Evolutionary conservation across 1,140 invertebrate species (phyloP).

Genomic region (Bombus soroeensis): DNA sequence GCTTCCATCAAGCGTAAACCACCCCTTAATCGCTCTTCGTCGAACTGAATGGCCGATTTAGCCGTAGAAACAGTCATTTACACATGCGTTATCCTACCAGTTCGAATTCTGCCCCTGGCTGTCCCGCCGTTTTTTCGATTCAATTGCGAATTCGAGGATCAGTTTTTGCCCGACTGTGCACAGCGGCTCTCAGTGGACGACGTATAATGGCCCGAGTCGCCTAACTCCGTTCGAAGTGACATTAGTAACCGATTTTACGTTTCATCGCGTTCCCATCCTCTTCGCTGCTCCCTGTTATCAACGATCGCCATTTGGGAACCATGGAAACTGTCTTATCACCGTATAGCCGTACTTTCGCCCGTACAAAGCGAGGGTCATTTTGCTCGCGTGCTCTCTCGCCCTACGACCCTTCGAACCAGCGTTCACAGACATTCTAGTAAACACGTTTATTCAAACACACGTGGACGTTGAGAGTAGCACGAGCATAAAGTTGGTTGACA

Average conservation of each 20-base stretch:
- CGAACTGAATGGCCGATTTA: too few relatives aligned
- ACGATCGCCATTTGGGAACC: slow-evolving; percentile 45
- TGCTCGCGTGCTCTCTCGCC: slow-evolving; percentile 8
- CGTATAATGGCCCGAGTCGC: background rate
- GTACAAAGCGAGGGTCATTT: slow-evolving; percentile 48
- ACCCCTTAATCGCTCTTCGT: too few relatives aligned
- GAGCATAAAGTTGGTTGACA: slow-evolving; percentile 57
- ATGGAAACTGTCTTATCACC: slow-evolving; percentile 57
- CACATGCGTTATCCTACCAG: background rate
- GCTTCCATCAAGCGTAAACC: background rate
- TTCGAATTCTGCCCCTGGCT: too few relatives aligned
- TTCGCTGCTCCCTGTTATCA: slow-evolving; percentile 41
- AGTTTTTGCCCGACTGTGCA: background rate
- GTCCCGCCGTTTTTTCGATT: background rate
- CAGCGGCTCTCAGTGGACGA: background rate
- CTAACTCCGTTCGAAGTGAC: slow-evolving; percentile 26
- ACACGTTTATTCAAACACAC: background rate
- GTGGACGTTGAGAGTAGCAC: background rate
- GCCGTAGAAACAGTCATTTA: background rate
- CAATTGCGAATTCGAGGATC: background rate
- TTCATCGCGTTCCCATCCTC: slow-evolving; percentile 21
- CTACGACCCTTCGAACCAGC: background rate
- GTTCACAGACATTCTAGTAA: background rate
- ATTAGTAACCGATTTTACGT: slow-evolving; percentile 55
- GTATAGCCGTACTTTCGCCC: slow-evolving; percentile 37